phyloP scores from a whole-genome alignment of 2,113 vertebrate species.

The Scomber japonicus region DNA sequence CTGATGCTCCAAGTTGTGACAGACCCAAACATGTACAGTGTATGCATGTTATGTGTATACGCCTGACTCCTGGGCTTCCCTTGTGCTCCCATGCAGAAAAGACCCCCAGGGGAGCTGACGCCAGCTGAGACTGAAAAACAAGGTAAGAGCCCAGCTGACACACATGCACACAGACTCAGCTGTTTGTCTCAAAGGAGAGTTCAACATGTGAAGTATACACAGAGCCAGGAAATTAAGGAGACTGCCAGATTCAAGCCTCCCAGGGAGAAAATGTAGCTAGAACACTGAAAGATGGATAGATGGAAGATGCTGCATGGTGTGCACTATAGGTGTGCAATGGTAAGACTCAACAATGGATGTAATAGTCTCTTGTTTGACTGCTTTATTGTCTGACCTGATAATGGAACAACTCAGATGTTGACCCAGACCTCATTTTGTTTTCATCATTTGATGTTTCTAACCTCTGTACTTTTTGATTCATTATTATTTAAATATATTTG shows the following conservation, averaged over 20 bases:
- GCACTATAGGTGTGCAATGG: constrained; percentile 65
- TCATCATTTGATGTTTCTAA: no score
- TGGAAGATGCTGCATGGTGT: constrained; percentile 55
- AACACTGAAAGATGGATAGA: constrained; percentile 63
- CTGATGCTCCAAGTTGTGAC: constrained; percentile 64
- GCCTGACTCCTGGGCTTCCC: constrained; percentile 72
- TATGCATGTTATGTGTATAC: constrained; percentile 21
- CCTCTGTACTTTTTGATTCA: no score
- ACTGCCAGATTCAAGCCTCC: constrained; percentile 67
- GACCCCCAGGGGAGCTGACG: constrained; percentile 78
- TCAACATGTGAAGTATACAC: constrained; percentile 59
- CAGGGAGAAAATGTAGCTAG: constrained; percentile 48
- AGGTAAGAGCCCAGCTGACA: constrained; percentile 87
- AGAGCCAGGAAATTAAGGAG: constrained; percentile 55
- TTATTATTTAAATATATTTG: no score
- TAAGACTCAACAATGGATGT: constrained; percentile 66
- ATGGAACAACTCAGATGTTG: constrained; percentile 9
- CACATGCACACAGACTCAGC: constrained; percentile 74
- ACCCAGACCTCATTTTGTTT: no score
- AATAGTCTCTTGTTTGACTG: constrained; percentile 62
- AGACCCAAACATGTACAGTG: constrained; percentile 39
- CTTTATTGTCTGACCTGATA: constrained; percentile 63
- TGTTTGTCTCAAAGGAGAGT: constrained; percentile 79
- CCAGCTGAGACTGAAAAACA: constrained; percentile 88
- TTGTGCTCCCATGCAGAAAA: constrained; percentile 82